Evolutionary conservation across 2,113 vertebrate species (phyloP), one percentile per base, ranked within the genome.

Genomic region (Vidua chalybeata): DNA sequence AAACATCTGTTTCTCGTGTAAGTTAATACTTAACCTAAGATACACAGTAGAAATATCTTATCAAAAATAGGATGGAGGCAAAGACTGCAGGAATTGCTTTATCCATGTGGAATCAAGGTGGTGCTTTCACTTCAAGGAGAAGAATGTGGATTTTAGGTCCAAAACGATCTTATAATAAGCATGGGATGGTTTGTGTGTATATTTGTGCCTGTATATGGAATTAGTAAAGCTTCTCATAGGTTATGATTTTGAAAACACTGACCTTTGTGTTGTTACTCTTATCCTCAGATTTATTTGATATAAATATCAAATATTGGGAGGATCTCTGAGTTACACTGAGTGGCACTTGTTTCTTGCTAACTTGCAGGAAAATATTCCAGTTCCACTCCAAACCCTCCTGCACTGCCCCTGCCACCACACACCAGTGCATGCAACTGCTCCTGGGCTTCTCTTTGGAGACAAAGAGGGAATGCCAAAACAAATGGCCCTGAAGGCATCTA

Each of bases 1-100:
- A 93, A 95, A 90, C 92, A 93, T 92, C 90, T 95, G 87, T 62
- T 96, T 95, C 95, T 95, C 64, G 19, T 95, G 82, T 80, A 84
- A 90, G 79, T 86, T 90, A 94, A 93, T 88, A 41, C 51, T 89
- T 87, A 92, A 84, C 64, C 48, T 66, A 90, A 86, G 87, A 88
- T 77, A 62, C 78, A 83, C 58, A 72, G 56, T 5, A 91, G 74
- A 66, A 93, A 79, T 23, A 55, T 56, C 71, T 84, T 94, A 69
- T 85, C 75, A 79, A 85, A 93, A 91, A 73, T 58, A 80, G 63
- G 46, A 51, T 24, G 43, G 74, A 73, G 77, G 74, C 74, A 91
- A 58, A 79, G 55, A 46, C 43, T 77, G 69, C 61, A 61, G 75
- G 33, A 52, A 1, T 51, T 52, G 54, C 31, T 69, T 84, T 64